Evolutionary conservation across 2,888 invertebrate genomes (phyloP), one percentile per base, ranked within the genome.

Genomic region (Pecten maximus): DNA sequence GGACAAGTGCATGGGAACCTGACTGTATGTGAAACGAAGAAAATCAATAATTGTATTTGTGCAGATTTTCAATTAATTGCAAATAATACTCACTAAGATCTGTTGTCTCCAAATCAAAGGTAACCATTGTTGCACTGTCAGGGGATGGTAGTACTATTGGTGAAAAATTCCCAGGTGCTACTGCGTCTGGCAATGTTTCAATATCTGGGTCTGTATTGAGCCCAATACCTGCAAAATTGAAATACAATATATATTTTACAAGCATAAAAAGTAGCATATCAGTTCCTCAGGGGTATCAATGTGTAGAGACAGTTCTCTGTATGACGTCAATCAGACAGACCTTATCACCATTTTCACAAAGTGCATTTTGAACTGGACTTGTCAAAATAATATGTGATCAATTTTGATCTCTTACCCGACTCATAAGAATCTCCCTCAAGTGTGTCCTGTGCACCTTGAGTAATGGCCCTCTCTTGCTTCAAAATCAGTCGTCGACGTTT

Each of bases 371-470:
- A 44, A 44, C 44, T 44, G 12, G 44, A 44, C 44, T 12, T 44
- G 44, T 44, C 44, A 44, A 44, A 44, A 44, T 44, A 44, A 44
- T 44, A 44, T 12, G 12, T 44, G 10, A 88, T 44, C n/a, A 88
- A 40, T 40, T 40, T 44, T n/a, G 88, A 88, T 44, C 40, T 23
- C 74, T 91, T 88, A 90, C 91, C 91, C 48, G 92, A 88, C n/a
- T 54, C 28, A n/a, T 88, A 88, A 60, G 90, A 48, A 35, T 54
- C 88, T 44, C 90, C 90, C 88, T 90, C 90, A 39, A 88, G 48
- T 40, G 87, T 87, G 54, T 88, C 88, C 40, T 40, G 39, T 12
- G 90, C 90, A n/a, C 88, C 60, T 87, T 90, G 40, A 28, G 50
- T 88, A 19, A 90, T 50, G 54, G 40, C 60, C 40, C 90, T 88